Evolutionary conservation across 53 echinoderm and acorn worm genomes (phyloP), one percentile per base, ranked within the genome.

Genomic region (Temnopleurus reevesii): DNA sequence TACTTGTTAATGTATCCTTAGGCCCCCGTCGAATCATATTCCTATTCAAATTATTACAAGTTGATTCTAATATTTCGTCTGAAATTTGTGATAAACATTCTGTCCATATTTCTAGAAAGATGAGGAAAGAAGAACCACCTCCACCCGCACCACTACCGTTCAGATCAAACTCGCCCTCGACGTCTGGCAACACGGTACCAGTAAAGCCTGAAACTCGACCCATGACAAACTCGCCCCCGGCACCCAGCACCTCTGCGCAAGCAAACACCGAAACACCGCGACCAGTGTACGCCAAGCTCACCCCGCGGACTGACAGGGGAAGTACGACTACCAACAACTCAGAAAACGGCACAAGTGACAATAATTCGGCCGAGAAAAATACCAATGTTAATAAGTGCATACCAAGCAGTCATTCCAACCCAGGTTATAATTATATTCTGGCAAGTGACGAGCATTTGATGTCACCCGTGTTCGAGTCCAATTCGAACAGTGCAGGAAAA

Each of bases 361-460:
- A 4, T 8, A 83, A 53, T 19, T 18, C n/a, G 0, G 83, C 0
- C 15, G 55, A 38, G 5, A 8, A 36, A 34, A 83, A 83, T 55
- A n/a, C 26, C 55, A 83, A 83, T 36, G 15, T 55, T 6, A 83
- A 83, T 55, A 83, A 83, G 83, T 83, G 83, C 83, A 83, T 71
- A 41, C 71, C 71, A 9, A 8, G 19, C 34, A 41, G 71, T 43
- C 41, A 71, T n/a, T 41, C 8, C 19, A 43, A 71, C 13, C 21
- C 71, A 4, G 41, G 43, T n/a, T 12, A 38, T 4, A 21, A n/a
- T 8, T 41, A 71, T 71, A n/a, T 36, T n/a, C 2, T 9, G 21
- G 23, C 34, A 12, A 71, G 8, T 38, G 6, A 18, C 18, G 71
- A 71, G 4, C 41, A 71, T 38, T n/a, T 41, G 6, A 36, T 71